Base-by-base conservation (phyloP, 2,113 vertebrate genomes). In the Thymallus thymallus region DNA sequence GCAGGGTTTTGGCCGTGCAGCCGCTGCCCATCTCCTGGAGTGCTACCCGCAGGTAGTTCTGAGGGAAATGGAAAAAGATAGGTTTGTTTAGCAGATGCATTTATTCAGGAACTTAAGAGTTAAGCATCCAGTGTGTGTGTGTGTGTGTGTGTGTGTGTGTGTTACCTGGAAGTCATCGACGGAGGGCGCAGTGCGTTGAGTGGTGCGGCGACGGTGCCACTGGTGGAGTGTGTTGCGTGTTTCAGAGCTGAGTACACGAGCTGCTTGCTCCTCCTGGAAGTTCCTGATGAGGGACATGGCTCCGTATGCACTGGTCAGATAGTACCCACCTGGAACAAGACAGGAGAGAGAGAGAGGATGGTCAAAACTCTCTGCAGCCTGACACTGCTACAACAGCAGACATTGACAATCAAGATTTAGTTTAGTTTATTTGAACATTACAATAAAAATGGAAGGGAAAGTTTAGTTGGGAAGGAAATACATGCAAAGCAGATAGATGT, bases 1-100 rank as follows among this genome's bases (percentile, higher is more conserved):
- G 86, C 22, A 99, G 91, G 1, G 97, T 99, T 88, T 98, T 99
- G 14, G 96, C 97, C 0, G 97, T 98, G 73, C 97, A 99, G 48
- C 97, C 97, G 0, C 93, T 97, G 88, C 91, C 91, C 35, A 93
- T 90, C 41, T 96, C 95, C 86, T 99, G 96, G 86, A 99, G 92
- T 0, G 97, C 98, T 77, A 98, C 98, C 45, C 98, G 94, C 76
- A 99, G 93, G 86, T 97, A 98, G 89, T 98, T 98, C 98, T 99
- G 90, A 46, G 56, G 48, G 23, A 51, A 60, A 23, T 9, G 0
- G 0, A 0, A 2, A 10, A n/a, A 60, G 5, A 18, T 51, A 51
- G 0, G 3, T 14, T 51, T 51, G 13, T 51, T 51, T 4, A 51
- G 48, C 48, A 41, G 35, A 41, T 55, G 51, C 6, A 55, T 55